Evolutionary conservation across 2,888 invertebrate species (phyloP), one percentile per base, ranked within the genome.

Genomic region (Camptogramma bilineatum): DNA sequence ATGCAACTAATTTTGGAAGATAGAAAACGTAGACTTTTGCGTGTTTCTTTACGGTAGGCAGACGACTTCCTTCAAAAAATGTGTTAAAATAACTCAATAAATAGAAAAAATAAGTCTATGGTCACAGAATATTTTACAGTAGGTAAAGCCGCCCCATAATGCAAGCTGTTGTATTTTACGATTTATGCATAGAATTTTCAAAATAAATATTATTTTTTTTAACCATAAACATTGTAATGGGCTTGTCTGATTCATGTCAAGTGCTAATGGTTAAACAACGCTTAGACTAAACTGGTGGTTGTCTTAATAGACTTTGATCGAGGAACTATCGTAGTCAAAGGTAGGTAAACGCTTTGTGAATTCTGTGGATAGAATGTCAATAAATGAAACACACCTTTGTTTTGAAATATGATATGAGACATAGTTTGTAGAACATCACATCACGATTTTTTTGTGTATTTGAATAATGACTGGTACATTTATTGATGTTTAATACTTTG

Each of bases 1-100:
- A 47, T 39, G 46, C 47, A 52, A 34, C 42, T 50, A 18, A 54
- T 51, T 64, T 56, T 13, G 44, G 52, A 52, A 52, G 19, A 46
- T 52, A 46, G 16, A 7, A 24, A 42, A n/a, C 16, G 34, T 28
- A 28, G 28, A 28, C 28, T 28, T 28, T 28, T 28, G 28, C 28
- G 28, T 28, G 28, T 28, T 7, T 5, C 0, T 8, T n/a, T n/a
- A n/a, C n/a, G n/a, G n/a, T 4, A 21, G 21, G 21, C 4, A 21
- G 21, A 28, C 34, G 1, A 13, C 13, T 39, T 39, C 13, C 13
- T 4, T 28, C 4, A 5, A 28, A 28, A 28, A n/a, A n/a, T n/a
- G n/a, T n/a, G n/a, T n/a, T n/a, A n/a, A n/a, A n/a, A n/a, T n/a
- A n/a, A n/a, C n/a, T n/a, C n/a, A n/a, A n/a, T n/a, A n/a, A 28